Evolutionary conservation across 2,113 vertebrate species (phyloP), one percentile per base, ranked within the genome.

Genomic region (Pseudonaja textilis): DNA sequence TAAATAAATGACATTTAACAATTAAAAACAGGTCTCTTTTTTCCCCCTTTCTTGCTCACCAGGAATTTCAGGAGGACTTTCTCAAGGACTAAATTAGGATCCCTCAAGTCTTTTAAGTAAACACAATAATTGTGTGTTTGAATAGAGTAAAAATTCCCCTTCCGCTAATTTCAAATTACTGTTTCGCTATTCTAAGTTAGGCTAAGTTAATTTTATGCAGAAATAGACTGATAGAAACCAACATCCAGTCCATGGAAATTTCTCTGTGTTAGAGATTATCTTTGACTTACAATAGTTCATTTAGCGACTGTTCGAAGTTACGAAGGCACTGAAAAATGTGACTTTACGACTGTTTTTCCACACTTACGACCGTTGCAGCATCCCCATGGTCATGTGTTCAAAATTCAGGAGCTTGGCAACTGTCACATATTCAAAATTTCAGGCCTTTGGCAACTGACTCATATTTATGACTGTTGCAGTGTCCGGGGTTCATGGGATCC

Each of bases 71-170:
- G 56, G 91, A 61, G 5, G 90, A 61, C 95, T 87, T 94, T 34
- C 3, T 52, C 89, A 88, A 93, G 42, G 93, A 56, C 56, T 92
- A 93, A 94, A 95, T 94, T 95, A 87, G 0, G 11, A 54, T 89
- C 61, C 93, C 93, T 95, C 95, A 94, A 94, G 69, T 95, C 92
- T 52, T 61, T 4, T 93, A 95, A 90, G 91, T 95, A 95, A 95
- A 95, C 39, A 94, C 81, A 64, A 0, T 14, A 95, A 93, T 57
- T 74, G 29, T 93, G 85, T 88, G 0, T 90, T 90, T 91, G 87
- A 85, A 29, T 39, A 85, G 89, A 89, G 29, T 0, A 2, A 90
- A 20, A 81, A 81, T 81, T 22, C 18, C 5, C 34, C 34, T 22
- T 22, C 74, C 3, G 2, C 34, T 81, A 39, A 81, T 81, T 34